Base-by-base conservation (phyloP, 2,113 vertebrate genomes). In the Bettongia penicillata region DNA sequence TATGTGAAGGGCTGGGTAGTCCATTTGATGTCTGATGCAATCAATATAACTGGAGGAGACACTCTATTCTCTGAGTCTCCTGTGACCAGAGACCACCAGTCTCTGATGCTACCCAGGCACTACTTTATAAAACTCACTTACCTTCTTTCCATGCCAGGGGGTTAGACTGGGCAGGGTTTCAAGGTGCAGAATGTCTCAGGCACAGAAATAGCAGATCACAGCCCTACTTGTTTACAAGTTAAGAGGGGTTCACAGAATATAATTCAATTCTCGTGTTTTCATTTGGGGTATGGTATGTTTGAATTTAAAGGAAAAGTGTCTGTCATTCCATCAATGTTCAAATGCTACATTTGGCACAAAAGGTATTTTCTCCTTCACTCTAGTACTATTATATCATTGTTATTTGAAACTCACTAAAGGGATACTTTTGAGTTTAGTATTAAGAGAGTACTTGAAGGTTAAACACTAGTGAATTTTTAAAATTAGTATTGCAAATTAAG, bases 151-250 rank as follows among this genome's bases (percentile, higher is more conserved):
- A 37, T 23, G 68, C 16, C 68, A 43, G n/a, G 37, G 68, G n/a
- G 19, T 9, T 43, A 53, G 26, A 8, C 19, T 51, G 47, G 89
- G 24, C 0, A 52, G 51, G 47, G 22, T 90, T 48, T 84, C 90
- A 47, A 28, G 89, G 24, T 92, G 12, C 89, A 92, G 0, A 47
- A 37, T 48, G 24, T 90, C 51, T 91, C 51, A 37, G 37, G 31
- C 28, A 61, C 28, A 93, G 92, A 94, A 89, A 92, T 6, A 93
- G 26, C 51, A 53, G 51, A n/a, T 89, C 84, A n/a, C 1, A 48
- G n/a, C 26, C 48, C 51, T 94, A 91, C 55, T 57, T 96, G 90
- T 57, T 90, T 93, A 91, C 51, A 89, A 89, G 49, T 84, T 84
- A 77, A 77, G 31, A 77, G 31, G 16, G 37, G 37, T 77, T 5